Conservation (phyloP, 2,888 invertebrate genomes). For the Eueremaeus valkanovi region DNA sequence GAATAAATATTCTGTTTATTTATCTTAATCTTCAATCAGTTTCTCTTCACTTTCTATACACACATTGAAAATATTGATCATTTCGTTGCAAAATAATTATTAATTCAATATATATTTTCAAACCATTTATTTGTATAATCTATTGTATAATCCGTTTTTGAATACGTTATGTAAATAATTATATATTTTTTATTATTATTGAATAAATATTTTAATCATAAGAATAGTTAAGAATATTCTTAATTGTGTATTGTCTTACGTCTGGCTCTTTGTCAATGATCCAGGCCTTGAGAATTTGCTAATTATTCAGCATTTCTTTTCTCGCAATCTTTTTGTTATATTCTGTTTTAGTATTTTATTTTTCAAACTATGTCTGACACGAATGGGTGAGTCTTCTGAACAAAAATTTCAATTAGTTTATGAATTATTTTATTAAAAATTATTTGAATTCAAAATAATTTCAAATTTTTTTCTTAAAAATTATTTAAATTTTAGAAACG, state of each 20-base stretch:
- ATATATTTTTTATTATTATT: no score
- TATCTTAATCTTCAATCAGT: not conserved
- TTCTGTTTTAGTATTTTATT: not conserved
- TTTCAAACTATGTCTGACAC: not conserved
- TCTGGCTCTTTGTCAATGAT: no score
- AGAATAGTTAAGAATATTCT: no score
- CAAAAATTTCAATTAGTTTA: not conserved
- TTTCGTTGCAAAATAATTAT: no score
- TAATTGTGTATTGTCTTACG: no score
- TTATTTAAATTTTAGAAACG: not conserved
- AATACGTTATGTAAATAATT: no score
- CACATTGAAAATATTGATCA: not conserved
- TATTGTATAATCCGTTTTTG: no score
- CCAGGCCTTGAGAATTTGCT: not conserved
- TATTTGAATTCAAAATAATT: not conserved
- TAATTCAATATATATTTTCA: no score
- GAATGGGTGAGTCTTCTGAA: not conserved
- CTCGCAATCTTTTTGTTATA: not conserved
- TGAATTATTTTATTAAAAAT: not conserved
- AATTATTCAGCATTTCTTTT: not conserved
- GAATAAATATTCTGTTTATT: not conserved
- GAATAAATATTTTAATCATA: no score
- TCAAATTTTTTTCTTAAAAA: no score
- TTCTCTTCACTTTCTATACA: not conserved
- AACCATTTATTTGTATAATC: no score